phyloP scores from a whole-genome alignment of 2,113 vertebrate species.

The Nicator chloris region DNA sequence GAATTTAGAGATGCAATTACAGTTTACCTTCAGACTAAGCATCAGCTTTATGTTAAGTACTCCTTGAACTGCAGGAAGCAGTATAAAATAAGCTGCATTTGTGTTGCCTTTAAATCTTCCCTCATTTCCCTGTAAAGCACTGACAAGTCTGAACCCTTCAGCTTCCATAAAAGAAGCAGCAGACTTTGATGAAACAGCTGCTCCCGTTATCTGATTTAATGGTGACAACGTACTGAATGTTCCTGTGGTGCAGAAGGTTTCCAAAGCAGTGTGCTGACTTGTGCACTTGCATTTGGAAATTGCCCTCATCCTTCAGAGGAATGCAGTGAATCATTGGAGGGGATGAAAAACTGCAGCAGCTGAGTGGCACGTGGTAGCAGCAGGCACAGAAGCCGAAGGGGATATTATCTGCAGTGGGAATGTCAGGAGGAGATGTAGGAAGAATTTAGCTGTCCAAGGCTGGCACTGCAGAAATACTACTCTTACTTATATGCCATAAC shows the following conservation, averaged over 20 bases:
- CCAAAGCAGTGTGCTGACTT: constrained; percentile 1
- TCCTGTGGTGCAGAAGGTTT: constrained; percentile 15
- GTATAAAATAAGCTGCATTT: not conserved
- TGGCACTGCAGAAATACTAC: not conserved
- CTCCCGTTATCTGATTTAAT: not conserved
- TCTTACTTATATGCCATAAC: not conserved
- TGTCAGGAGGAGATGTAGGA: not conserved
- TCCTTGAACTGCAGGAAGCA: not conserved
- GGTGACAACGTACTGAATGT: not conserved
- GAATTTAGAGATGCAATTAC: not conserved
- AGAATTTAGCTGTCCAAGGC: not conserved
- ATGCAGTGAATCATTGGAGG: not conserved
- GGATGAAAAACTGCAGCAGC: not conserved
- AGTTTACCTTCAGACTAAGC: not conserved
- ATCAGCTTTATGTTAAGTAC: not conserved
- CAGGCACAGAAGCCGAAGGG: not conserved
- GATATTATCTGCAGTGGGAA: not conserved
- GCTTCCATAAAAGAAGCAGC: not conserved
- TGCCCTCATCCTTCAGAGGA: not conserved
- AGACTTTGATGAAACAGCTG: constrained; percentile 12
- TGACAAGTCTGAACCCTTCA: not conserved
- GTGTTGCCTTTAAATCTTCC: not conserved
- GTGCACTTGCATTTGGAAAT: not conserved
- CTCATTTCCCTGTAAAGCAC: not conserved
- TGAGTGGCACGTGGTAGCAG: not conserved